phyloP scores from a whole-genome alignment of 2,113 vertebrate species.

The Cyprinodon tularosa region DNA sequence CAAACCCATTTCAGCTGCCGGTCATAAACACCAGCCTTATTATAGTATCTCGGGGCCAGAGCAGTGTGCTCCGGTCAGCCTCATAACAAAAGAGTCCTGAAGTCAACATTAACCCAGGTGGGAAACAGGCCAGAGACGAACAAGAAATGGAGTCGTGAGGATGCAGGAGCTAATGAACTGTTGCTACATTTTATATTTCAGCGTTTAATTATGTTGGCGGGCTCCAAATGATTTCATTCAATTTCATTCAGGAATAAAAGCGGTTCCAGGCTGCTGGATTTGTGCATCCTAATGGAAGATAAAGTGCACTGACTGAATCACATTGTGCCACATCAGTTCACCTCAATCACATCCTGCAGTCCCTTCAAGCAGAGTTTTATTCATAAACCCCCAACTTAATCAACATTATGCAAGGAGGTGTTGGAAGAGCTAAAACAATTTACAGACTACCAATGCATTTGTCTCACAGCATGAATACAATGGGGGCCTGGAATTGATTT shows the following conservation, averaged over 20 bases:
- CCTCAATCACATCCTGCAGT: conserved; percentile 50
- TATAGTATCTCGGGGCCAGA: conserved; percentile 62
- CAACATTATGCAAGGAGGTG: conserved; percentile 63
- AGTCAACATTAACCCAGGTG: conserved; percentile 62
- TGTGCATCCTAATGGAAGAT: conserved; percentile 59
- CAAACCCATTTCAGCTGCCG: conserved; percentile 70
- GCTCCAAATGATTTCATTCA: conserved; percentile 17
- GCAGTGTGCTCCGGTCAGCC: conserved; percentile 33
- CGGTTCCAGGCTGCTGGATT: conserved; percentile 34
- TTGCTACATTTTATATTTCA: conserved; percentile 41
- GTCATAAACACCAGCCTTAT: conserved; percentile 72
- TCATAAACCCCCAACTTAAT: conserved; percentile 66
- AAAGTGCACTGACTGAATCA: conserved; percentile 56
- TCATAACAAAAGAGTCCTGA: conserved; percentile 60
- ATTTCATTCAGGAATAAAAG: conserved; percentile 52
- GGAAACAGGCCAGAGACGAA: conserved; percentile 49
- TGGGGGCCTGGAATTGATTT: conserved; percentile 34
- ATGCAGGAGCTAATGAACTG: conserved; percentile 49
- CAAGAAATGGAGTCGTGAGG: conserved; percentile 43
- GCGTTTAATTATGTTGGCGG: conserved; percentile 25
- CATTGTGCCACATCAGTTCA: conserved; percentile 60
- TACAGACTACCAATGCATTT: conserved; percentile 61
- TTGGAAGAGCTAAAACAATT: conserved; percentile 63
- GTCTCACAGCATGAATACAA: conserved; percentile 54
- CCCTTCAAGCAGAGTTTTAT: conserved; percentile 61